These are phyloP conservation scores for Drosophila sechellia DNA, from an alignment of 1,140 invertebrate genomes.

Conservation along the genomic window DNA sequence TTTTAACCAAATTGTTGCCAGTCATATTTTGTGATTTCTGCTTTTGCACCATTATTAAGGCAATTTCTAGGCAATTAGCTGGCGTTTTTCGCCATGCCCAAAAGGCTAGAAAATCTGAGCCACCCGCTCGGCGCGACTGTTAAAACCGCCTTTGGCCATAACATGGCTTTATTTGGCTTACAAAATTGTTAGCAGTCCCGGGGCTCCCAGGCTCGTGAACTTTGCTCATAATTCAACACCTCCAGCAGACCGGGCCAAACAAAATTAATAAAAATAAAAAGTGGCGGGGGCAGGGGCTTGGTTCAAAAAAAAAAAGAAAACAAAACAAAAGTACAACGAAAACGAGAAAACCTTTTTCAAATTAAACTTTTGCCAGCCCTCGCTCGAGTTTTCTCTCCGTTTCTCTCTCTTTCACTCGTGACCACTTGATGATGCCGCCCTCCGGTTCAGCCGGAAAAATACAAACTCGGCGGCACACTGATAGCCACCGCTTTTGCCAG, in stretches of 20 bases:
- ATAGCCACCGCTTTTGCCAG: constrained; percentile 23
- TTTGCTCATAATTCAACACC: constrained; percentile 82
- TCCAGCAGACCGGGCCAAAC: constrained; percentile 29
- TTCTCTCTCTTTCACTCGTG: constrained; percentile 37
- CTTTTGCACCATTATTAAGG: constrained; percentile 45
- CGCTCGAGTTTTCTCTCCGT: constrained; percentile 2
- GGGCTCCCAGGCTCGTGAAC: constrained; percentile 53
- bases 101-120: constrained; percentile 16
- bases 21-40: constrained; percentile 53
- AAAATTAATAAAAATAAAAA: constrained; percentile 57
- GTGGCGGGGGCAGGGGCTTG: not conserved
- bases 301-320: constrained; percentile 36
- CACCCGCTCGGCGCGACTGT: constrained; percentile 15
- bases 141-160: constrained; percentile 61
- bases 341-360: constrained; percentile 75
- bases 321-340: constrained; percentile 50
- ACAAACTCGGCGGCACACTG: constrained; percentile 41
- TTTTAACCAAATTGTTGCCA: constrained; percentile 47
- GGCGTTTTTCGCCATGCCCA: constrained; percentile 6
- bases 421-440: constrained; percentile 78
- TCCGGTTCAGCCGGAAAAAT: constrained; percentile 40
- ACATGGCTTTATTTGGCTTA: constrained; percentile 78
- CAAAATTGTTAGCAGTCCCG: constrained; percentile 65
- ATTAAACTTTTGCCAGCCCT: constrained; percentile 70
- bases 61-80: constrained; percentile 54